phyloP scores from a whole-genome alignment of 2,888 invertebrate species.

The Drosophila gaucha region DNA sequence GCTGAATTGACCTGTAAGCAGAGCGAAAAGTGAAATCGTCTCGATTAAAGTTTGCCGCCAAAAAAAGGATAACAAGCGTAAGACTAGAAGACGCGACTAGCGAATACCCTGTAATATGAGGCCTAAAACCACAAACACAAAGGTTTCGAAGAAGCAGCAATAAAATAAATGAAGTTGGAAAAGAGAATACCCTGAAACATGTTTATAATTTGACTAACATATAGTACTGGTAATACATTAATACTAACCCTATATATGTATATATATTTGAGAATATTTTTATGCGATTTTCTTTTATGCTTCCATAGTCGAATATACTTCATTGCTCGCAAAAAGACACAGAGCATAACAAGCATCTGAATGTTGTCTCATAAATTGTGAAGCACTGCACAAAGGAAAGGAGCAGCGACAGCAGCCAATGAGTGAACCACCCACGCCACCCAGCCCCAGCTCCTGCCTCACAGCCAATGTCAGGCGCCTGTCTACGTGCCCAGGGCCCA shows the following conservation, averaged over 20 bases:
- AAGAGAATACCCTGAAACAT: no score
- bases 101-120: not conserved
- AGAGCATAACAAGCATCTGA: conserved; percentile 27
- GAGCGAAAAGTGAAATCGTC: conserved; percentile 11
- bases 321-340: not conserved
- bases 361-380: conserved; percentile 51
- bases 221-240: no score
- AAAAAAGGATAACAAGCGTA: conserved; percentile 5
- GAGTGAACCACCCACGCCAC: conserved; percentile 36
- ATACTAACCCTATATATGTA: no score
- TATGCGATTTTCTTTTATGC: no score
- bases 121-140: no score
- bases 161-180: no score
- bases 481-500: conserved; percentile 55
- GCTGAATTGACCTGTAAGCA: conserved; percentile 86
- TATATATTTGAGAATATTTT: not conserved
- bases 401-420: conserved; percentile 50
- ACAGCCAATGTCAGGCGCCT: conserved; percentile 58
- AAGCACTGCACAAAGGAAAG: conserved; percentile 43
- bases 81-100: not conserved
- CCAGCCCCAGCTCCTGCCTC: conserved; percentile 6
- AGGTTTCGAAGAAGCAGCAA: no score
- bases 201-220: no score
- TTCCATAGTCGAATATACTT: conserved; percentile 14
- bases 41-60: conserved; percentile 42